Evolutionary conservation across 2,888 invertebrate species (phyloP).

Genomic region (Aporophyla nigra): DNA sequence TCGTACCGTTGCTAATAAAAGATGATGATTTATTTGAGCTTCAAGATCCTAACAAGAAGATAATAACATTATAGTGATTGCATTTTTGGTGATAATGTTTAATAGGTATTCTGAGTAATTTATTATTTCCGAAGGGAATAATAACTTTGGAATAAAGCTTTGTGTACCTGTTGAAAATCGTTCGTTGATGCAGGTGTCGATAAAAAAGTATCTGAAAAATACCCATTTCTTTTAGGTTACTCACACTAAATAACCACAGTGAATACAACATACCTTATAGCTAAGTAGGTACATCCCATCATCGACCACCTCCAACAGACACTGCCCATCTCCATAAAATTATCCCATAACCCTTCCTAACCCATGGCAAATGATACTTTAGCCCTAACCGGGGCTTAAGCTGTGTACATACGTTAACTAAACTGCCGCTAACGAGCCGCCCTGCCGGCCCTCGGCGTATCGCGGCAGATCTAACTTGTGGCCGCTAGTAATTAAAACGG

Average conservation of each 20-base stretch:
- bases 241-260: not conserved
- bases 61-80: not conserved
- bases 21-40: not conserved
- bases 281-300: not conserved
- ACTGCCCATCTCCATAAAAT: constrained; percentile 35
- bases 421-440: constrained; percentile 28
- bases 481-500: constrained; percentile 56
- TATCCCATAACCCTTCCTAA: constrained; percentile 29
- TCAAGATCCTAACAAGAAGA: not conserved
- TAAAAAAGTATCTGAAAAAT: not conserved
- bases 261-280: not conserved
- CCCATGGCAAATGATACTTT: constrained; percentile 28
- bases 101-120: not conserved
- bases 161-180: not conserved
- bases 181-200: not conserved
- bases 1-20: constrained; percentile 16
- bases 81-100: not conserved
- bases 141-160: not conserved
- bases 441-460: constrained; percentile 7
- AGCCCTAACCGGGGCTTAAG: constrained; percentile 25
- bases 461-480: constrained; percentile 30
- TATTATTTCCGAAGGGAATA: not conserved
- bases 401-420: constrained; percentile 39
- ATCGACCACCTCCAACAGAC: constrained; percentile 6
- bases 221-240: not conserved